Percentiles rank a stretch among this genome's conserved stretches.
Conservation (phyloP, 2,888 invertebrate species). For the Sthenelais limicola region DNA sequence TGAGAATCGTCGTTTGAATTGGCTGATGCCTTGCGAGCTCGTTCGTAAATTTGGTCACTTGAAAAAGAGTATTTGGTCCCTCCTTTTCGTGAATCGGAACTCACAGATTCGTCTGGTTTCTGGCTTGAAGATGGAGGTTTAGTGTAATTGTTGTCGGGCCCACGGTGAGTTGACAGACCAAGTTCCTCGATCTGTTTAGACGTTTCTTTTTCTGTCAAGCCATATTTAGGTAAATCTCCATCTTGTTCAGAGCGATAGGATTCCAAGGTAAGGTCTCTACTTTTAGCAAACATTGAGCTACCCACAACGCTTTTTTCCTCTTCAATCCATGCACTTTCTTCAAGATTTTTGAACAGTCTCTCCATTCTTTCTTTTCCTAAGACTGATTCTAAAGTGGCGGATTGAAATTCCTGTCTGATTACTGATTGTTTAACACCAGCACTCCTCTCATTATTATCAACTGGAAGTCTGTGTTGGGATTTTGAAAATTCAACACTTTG, state of each 20-base stretch:
- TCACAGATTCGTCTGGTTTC: neutral
- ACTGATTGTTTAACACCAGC: neutral
- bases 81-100: neutral
- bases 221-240: no score
- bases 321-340: slow-evolving; percentile 43
- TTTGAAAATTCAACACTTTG: slow-evolving; percentile 19
- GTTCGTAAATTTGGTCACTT: slow-evolving; percentile 43
- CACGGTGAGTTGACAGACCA: slow-evolving; percentile 21
- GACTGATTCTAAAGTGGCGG: slow-evolving; percentile 22
- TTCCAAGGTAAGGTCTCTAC: neutral
- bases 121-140: neutral
- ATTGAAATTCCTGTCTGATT: slow-evolving; percentile 12
- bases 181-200: neutral
- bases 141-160: neutral
- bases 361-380: slow-evolving; percentile 43
- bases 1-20: neutral
- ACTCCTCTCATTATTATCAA: neutral
- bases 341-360: slow-evolving; percentile 45
- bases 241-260: neutral
- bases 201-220: no score
- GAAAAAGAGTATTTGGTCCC: slow-evolving; percentile 42
- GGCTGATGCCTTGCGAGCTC: slow-evolving; percentile 21
- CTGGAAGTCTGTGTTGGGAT: neutral
- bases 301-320: neutral
- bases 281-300: no score